phyloP scores from a whole-genome alignment of 2,888 invertebrate genomes.

The Acanthosoma haemorrhoidale region DNA sequence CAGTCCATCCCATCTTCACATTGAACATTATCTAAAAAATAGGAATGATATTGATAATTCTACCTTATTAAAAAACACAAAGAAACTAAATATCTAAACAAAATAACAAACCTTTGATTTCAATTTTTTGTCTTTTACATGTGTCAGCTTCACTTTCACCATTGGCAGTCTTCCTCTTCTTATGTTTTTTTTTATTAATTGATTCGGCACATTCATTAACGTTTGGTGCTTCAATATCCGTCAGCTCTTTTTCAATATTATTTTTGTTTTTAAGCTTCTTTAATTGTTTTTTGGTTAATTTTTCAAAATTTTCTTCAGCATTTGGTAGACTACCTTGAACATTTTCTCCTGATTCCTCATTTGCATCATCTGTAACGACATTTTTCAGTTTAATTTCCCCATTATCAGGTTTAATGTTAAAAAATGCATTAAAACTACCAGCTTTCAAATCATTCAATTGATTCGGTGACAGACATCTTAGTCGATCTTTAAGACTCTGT shows the following conservation, averaged over 20 bases:
- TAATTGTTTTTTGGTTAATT: slow-evolving; percentile 29
- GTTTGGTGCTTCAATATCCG: slow-evolving; percentile 9
- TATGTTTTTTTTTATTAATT: slow-evolving; percentile 8
- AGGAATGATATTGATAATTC: no score
- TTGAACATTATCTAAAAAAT: background rate
- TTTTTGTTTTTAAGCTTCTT: slow-evolving; percentile 33
- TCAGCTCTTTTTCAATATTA: slow-evolving; percentile 26
- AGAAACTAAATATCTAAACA: background rate
- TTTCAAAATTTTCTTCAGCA: background rate
- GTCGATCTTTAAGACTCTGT: no score
- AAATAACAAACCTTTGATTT: background rate
- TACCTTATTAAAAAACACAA: no score
- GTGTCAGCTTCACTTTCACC: background rate
- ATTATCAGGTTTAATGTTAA: background rate
- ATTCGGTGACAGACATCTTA: no score
- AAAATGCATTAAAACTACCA: no score
- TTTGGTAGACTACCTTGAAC: background rate
- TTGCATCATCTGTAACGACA: background rate
- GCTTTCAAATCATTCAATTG: background rate
- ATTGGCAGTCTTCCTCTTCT: background rate
- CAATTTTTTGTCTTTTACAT: slow-evolving; percentile 1
- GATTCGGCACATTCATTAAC: background rate
- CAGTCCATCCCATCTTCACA: background rate
- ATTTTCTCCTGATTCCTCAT: background rate
- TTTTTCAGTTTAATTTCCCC: background rate